Evolutionary conservation across 2,113 vertebrate species (phyloP).

Genomic region (Ochotona princeps): DNA sequence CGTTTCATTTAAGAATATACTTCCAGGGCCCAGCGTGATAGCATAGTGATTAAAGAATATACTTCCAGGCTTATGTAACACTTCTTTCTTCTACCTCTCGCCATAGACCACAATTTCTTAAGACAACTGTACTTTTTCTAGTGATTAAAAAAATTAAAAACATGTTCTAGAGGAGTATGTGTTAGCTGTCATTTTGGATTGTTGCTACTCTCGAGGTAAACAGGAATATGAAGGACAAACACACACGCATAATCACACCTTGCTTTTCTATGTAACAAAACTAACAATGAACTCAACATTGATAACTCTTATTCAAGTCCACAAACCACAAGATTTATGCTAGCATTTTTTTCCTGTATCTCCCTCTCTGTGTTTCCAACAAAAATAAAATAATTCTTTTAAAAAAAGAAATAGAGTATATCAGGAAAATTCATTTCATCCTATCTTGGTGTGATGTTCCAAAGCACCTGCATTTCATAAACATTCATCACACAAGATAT

Average conservation of each 20-base stretch:
- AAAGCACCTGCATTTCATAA: neutral
- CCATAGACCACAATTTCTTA: neutral
- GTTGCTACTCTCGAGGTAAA: neutral
- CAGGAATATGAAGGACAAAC: neutral
- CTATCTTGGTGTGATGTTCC: neutral
- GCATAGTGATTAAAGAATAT: too few species aligned
- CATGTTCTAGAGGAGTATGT: fast-evolving
- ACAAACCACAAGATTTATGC: neutral
- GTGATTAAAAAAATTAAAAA: neutral
- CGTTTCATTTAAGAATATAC: neutral
- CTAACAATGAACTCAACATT: neutral
- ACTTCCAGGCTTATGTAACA: neutral
- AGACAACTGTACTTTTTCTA: neutral
- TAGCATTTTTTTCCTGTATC: too few species aligned
- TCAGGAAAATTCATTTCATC: neutral
- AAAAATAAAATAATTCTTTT: too few species aligned
- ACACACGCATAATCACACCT: neutral
- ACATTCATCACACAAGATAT: neutral
- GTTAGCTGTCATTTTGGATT: neutral
- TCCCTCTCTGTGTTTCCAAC: too few species aligned
- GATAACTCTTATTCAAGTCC: neutral
- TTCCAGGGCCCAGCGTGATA: too few species aligned
- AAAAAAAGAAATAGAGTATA: neutral
- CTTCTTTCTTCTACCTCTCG: fast-evolving
- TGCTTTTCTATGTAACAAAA: neutral